phyloP scores from a whole-genome alignment of 2,113 vertebrate genomes.

The Origma solitaria region DNA sequence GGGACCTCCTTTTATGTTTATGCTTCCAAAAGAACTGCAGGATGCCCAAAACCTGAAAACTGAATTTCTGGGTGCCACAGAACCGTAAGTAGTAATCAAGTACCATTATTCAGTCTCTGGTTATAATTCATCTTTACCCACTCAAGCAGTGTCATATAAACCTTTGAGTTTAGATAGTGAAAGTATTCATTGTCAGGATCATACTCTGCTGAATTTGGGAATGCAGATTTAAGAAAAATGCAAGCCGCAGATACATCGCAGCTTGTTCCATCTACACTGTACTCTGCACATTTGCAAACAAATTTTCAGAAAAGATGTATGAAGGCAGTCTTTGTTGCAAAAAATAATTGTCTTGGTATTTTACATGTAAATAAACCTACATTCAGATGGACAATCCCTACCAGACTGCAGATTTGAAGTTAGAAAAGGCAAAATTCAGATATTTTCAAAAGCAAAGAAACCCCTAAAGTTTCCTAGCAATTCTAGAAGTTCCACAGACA shows the following conservation, averaged over 20 bases:
- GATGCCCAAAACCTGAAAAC: neutral
- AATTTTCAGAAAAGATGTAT: neutral
- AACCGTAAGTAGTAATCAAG: neutral
- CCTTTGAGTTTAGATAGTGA: neutral
- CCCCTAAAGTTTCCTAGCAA: neutral
- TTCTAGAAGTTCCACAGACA: neutral
- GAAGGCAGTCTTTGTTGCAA: neutral
- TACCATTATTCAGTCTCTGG: neutral
- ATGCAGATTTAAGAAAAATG: neutral
- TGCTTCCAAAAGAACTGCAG: neutral
- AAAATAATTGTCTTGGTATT: neutral
- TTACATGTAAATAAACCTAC: neutral
- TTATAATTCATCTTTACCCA: neutral
- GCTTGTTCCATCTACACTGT: neutral
- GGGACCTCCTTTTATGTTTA: neutral
- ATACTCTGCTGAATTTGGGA: neutral
- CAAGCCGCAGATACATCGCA: neutral
- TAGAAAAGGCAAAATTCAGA: neutral
- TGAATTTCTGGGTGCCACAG: neutral
- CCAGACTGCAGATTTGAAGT: neutral
- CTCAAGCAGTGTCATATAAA: neutral
- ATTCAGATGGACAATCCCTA: neutral
- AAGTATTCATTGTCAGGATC: neutral
- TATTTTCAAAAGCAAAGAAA: neutral
- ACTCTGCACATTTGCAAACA: neutral